phyloP scores from a whole-genome alignment of 2,888 invertebrate genomes.

The Parthenolecanium corni region DNA sequence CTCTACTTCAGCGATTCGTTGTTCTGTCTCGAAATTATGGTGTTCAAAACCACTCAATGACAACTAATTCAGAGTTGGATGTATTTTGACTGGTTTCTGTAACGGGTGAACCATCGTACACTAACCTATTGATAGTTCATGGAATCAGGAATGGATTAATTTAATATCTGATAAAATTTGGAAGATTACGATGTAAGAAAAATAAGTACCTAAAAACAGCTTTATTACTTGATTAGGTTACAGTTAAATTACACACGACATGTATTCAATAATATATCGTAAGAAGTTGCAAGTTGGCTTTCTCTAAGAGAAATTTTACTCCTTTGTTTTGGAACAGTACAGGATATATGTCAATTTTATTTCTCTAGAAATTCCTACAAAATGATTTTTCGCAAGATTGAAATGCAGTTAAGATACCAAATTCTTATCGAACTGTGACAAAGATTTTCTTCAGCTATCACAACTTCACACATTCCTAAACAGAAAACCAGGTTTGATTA shows the following conservation, averaged over 20 bases:
- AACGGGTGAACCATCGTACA: slow-evolving; percentile 33
- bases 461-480: slow-evolving; percentile 74
- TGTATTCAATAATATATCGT: slow-evolving; percentile 73
- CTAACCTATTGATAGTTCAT: slow-evolving; percentile 34
- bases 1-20: slow-evolving; percentile 62
- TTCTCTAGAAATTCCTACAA: slow-evolving; percentile 67
- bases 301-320: slow-evolving; percentile 47
- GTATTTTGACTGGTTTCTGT: slow-evolving; percentile 22
- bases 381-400: too few relatives aligned
- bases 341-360: slow-evolving; percentile 84
- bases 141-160: too few relatives aligned
- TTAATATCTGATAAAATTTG: too few relatives aligned
- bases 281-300: slow-evolving; percentile 72
- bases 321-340: slow-evolving; percentile 42
- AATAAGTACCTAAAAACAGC: slow-evolving; percentile 48
- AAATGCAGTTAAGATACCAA: too few relatives aligned
- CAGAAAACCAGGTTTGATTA: background rate
- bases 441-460: slow-evolving; percentile 75
- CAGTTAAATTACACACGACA: slow-evolving; percentile 73
- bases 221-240: slow-evolving; percentile 56
- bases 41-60: slow-evolving; percentile 54
- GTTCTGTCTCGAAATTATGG: slow-evolving; percentile 78
- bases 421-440: slow-evolving; percentile 42
- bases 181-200: too few relatives aligned
- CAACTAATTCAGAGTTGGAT: slow-evolving; percentile 36